Conservation (phyloP, 1,140 invertebrate species). For the Melanaphis sacchari region DNA sequence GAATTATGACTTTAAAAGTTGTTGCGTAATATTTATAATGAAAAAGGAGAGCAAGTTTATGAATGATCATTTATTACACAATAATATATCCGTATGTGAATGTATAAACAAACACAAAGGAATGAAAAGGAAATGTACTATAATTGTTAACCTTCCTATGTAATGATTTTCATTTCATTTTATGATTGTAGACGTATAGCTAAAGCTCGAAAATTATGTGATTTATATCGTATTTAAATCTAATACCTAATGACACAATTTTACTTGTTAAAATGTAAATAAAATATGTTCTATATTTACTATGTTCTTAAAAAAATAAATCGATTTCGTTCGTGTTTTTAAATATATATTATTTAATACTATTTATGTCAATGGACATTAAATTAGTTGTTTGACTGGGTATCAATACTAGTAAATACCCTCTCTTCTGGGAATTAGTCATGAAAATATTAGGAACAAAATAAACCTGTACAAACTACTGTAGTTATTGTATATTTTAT, state of each 20-base stretch:
- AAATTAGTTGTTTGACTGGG: not conserved
- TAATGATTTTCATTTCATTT: slow-evolving; percentile 18
- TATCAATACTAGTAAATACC: not conserved
- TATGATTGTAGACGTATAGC: not conserved
- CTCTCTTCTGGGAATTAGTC: not conserved
- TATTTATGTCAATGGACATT: not conserved
- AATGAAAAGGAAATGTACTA: slow-evolving; percentile 8
- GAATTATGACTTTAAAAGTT: not conserved
- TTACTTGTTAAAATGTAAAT: not conserved
- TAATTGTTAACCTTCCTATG: not conserved
- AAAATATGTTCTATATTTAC: not conserved
- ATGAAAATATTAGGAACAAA: not conserved
- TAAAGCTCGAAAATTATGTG: not conserved
- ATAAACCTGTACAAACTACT: not conserved
- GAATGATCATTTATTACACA: slow-evolving; percentile 8
- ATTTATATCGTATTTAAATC: not conserved
- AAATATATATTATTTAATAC: not conserved
- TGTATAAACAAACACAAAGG: not conserved
- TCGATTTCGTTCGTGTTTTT: not conserved
- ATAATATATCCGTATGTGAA: not conserved
- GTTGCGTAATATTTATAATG: not conserved
- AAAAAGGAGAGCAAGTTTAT: slow-evolving; percentile 14
- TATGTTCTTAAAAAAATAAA: not conserved
- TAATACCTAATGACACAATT: not conserved
- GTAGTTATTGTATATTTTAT: not conserved